Evolutionary conservation across 2,113 vertebrate genomes (phyloP).

Genomic region (Aviceda subcristata): DNA sequence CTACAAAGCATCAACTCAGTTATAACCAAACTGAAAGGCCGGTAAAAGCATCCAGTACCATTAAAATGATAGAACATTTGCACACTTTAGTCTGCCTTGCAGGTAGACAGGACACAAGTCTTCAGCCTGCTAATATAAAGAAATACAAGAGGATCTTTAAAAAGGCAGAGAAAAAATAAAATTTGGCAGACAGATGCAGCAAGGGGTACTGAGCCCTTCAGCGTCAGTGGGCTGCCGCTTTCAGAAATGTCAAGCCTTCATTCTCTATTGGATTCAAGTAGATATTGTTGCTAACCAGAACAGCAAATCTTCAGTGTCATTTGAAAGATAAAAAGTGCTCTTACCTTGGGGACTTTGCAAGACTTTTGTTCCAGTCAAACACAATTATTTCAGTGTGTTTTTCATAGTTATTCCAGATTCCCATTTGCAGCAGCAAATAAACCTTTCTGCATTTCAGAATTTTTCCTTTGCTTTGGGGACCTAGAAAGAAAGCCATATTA

Average conservation of each 20-base stretch:
- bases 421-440: slow-evolving; percentile 66
- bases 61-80: not conserved
- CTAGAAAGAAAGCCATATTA: slow-evolving; percentile 63
- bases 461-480: slow-evolving; percentile 49
- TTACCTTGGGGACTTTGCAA: slow-evolving; percentile 76
- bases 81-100: not conserved
- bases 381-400: slow-evolving; percentile 69
- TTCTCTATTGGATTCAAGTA: slow-evolving; percentile 24
- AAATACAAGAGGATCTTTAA: not conserved
- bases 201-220: slow-evolving; percentile 14
- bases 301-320: slow-evolving; percentile 30
- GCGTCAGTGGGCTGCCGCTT: not conserved
- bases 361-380: slow-evolving; percentile 71
- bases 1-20: not conserved
- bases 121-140: not conserved
- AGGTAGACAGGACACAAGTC: not conserved
- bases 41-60: not conserved
- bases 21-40: not conserved
- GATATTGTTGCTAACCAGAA: slow-evolving; percentile 37
- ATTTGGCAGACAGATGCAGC: slow-evolving; percentile 15
- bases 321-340: slow-evolving; percentile 49
- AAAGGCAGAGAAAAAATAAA: not conserved
- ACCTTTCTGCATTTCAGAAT: slow-evolving; percentile 69
- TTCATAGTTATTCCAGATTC: slow-evolving; percentile 68
- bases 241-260: slow-evolving; percentile 52